These are phyloP conservation scores for Macropodus opercularis DNA, from an alignment of 2,797 vertebrate genomes.

Conservation along the genomic window DNA sequence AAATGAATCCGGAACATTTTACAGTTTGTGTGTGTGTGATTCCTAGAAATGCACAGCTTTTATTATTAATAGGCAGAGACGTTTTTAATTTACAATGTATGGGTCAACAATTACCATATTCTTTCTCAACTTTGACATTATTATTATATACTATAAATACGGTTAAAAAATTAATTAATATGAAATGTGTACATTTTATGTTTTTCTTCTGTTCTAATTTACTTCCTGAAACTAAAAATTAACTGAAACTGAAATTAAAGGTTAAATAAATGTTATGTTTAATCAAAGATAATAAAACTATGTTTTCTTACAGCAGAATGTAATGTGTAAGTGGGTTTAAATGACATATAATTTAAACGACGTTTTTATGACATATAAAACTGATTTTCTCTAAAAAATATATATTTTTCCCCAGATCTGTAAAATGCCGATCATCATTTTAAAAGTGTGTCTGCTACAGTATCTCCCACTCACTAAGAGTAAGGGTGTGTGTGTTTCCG, in stretches of 20 bases:
- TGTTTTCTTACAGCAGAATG: no score
- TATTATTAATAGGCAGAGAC: no score
- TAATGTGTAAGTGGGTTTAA: not conserved
- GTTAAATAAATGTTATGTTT: not conserved
- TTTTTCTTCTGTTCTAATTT: no score
- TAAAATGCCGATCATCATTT: no score
- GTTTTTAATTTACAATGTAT: no score
- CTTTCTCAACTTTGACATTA: no score
- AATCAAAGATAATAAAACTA: no score
- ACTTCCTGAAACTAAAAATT: not conserved
- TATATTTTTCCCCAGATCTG: not conserved
- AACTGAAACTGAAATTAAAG: not conserved
- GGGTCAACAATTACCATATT: no score
- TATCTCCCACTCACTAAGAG: not conserved
- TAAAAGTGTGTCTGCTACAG: not conserved
- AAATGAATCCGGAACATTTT: slow-evolving; percentile 64
- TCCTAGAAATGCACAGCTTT: slow-evolving; percentile 8
- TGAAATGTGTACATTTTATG: no score
- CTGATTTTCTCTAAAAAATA: not conserved
- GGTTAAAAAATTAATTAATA: no score
- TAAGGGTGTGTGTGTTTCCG: not conserved
- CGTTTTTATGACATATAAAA: not conserved
- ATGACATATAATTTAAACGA: not conserved
- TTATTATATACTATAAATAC: no score
- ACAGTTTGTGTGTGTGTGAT: slow-evolving; percentile 14